phyloP scores from a whole-genome alignment of 2,888 invertebrate genomes.

The Limenitis camilla region DNA sequence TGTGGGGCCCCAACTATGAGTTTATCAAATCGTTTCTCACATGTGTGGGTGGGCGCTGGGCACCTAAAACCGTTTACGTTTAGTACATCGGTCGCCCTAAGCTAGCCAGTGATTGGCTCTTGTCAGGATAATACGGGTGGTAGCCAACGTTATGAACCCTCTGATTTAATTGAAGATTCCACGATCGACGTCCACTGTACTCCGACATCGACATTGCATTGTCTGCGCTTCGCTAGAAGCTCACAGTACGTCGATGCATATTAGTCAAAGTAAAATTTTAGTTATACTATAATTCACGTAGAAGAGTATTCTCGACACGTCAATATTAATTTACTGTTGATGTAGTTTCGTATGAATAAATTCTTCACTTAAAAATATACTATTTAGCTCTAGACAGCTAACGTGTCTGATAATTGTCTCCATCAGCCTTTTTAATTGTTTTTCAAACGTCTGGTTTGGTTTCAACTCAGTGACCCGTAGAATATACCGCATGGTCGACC shows the following conservation, averaged over 20 bases:
- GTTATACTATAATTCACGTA: background rate
- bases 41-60: conserved; percentile 32
- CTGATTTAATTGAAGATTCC: conserved; percentile 67
- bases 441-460: no score
- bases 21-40: conserved; percentile 21
- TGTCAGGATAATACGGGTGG: conserved; percentile 59
- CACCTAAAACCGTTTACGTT: conserved; percentile 44
- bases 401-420: no score
- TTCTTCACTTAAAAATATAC: no score
- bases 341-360: background rate
- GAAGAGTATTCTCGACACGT: background rate
- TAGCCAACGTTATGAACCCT: conserved; percentile 53
- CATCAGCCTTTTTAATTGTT: no score
- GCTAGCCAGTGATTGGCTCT: conserved; percentile 54
- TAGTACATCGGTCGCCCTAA: conserved; percentile 39
- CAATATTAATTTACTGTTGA: background rate
- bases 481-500: no score
- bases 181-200: conserved; percentile 32
- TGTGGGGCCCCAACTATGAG: conserved; percentile 9
- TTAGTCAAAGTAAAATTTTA: conserved; percentile 11
- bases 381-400: no score
- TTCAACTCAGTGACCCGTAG: no score
- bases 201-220: conserved; percentile 35
- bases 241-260: conserved; percentile 31
- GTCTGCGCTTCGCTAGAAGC: conserved; percentile 29